phyloP scores from a whole-genome alignment of 2,888 invertebrate species.

The Metalampra italica region DNA sequence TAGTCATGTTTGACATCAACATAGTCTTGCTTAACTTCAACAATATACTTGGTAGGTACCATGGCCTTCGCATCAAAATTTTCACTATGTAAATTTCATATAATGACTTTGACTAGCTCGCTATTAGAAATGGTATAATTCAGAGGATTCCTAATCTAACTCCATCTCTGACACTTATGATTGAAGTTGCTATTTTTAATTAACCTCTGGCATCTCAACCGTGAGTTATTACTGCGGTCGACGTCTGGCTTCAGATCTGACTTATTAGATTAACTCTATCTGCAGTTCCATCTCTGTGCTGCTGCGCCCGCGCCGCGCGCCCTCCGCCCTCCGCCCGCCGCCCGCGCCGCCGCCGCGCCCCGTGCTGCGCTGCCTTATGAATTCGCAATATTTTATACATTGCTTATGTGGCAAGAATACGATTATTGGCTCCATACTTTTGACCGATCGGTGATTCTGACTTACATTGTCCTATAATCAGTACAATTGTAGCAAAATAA shows the following conservation, averaged over 20 bases:
- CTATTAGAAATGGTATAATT: conserved; percentile 44
- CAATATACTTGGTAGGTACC: conserved; percentile 7
- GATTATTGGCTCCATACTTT: conserved; percentile 60
- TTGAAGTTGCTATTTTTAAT: conserved; percentile 77
- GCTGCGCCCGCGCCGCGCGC: conserved; percentile 30
- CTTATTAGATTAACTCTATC: conserved; percentile 77
- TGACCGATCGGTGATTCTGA: conserved; percentile 55
- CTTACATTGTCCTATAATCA: conserved; percentile 42
- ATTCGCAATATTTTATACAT: conserved; percentile 70
- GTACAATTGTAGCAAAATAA: background rate
- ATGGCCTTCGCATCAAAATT: background rate
- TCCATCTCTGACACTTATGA: conserved; percentile 62
- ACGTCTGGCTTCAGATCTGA: conserved; percentile 71
- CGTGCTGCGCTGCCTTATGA: conserved; percentile 48
- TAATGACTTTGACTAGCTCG: conserved; percentile 9
- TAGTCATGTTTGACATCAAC: conserved; percentile 14
- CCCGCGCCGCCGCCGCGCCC: conserved; percentile 39
- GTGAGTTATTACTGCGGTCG: conserved; percentile 69
- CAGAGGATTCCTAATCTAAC: conserved; percentile 56
- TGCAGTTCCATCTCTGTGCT: conserved; percentile 57
- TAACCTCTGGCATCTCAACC: conserved; percentile 73
- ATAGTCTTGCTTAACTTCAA: conserved; percentile 20
- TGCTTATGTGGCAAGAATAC: conserved; percentile 61
- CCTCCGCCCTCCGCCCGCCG: conserved; percentile 36
- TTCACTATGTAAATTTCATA: background rate